These are phyloP conservation scores for Rhopalosiphum maidis DNA, from an alignment of 1,140 invertebrate species.

Conservation along the genomic window DNA sequence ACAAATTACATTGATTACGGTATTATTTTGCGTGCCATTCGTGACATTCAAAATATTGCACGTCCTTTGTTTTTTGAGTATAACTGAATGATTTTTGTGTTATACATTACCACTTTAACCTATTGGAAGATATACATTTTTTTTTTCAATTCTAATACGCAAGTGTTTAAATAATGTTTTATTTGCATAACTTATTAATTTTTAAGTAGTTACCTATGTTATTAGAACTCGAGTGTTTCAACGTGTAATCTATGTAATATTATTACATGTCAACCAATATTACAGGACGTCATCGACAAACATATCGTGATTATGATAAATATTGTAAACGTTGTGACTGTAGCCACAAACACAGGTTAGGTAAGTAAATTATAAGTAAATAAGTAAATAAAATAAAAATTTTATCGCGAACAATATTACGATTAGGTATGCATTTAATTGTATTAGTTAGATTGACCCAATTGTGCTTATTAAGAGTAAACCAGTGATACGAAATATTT, in stretches of 20 bases:
- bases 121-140: not conserved
- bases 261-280: not conserved
- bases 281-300: not conserved
- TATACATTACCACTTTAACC: not conserved
- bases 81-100: not conserved
- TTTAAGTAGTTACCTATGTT: not conserved
- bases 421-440: not conserved
- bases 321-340: not conserved
- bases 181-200: not conserved
- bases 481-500: not conserved
- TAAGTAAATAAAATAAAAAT: not conserved
- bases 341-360: not conserved
- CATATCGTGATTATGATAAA: not conserved
- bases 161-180: not conserved
- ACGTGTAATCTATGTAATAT: not conserved
- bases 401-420: not conserved
- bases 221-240: not conserved
- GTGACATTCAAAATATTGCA: not conserved
- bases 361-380: not conserved
- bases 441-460: not conserved
- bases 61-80: not conserved
- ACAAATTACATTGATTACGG: not conserved
- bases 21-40: not conserved
- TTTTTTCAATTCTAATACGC: not conserved
- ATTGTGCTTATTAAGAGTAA: not conserved